Conservation (phyloP, 2,113 vertebrate genomes). For the Equus quagga region DNA sequence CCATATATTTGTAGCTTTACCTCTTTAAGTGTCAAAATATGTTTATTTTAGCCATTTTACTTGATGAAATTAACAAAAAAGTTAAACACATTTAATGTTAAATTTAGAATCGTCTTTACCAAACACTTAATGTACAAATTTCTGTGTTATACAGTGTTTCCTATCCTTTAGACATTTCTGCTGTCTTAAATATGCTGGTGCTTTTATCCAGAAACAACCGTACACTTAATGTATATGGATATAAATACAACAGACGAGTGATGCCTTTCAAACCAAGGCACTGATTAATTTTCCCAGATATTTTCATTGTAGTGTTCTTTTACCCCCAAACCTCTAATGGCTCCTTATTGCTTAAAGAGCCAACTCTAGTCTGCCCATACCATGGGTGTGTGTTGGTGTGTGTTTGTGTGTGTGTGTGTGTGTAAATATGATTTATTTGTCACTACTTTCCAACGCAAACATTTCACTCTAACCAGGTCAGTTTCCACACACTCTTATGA, state of each 20-base stretch:
- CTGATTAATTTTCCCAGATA: slow-evolving; percentile 5
- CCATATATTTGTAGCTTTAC: not conserved
- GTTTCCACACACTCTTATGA: not conserved
- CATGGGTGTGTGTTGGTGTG: not conserved
- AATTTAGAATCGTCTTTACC: slow-evolving; percentile 4
- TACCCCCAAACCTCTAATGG: not conserved
- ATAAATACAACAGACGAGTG: not conserved
- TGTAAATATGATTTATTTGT: slow-evolving; percentile 4
- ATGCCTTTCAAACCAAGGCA: not conserved
- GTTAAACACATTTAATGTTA: not conserved
- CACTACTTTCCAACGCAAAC: not conserved
- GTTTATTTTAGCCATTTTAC: slow-evolving; percentile 43
- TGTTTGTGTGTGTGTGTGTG: not conserved
- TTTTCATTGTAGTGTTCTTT: not conserved
- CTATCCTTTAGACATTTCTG: slow-evolving; percentile 14
- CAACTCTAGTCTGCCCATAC: not conserved
- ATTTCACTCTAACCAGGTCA: not conserved
- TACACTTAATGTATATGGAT: not conserved
- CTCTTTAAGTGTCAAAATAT: slow-evolving; percentile 5
- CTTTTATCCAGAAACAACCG: not conserved
- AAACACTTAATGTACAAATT: not conserved
- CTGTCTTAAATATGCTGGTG: not conserved
- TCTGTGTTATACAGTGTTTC: not conserved
- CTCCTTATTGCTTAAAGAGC: not conserved
- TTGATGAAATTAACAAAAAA: slow-evolving; percentile 9